Base-by-base conservation (phyloP, 2,113 vertebrate genomes). In the Sorex araneus region DNA sequence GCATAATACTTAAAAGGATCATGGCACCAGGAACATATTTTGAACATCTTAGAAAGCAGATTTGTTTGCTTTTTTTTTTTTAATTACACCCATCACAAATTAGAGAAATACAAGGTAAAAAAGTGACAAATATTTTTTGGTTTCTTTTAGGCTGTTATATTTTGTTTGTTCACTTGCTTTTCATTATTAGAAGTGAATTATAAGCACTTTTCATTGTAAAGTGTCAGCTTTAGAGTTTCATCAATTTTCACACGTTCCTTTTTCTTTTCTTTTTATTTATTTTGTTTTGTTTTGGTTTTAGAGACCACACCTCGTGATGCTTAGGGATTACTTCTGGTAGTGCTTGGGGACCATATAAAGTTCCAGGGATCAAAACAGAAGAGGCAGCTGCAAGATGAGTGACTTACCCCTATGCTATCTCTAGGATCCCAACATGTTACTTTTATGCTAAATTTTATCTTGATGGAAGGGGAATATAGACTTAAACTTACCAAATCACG, bases 391-490 rank as follows among this genome's bases (percentile, higher is more conserved):
- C 13, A 16, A 54, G 54, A 16, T 12, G 15, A 54, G 54, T 19
- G 40, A 40, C 54, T 54, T 54, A 15, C 54, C 18, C 13, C 54
- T 54, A 15, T 19, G 15, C 54, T 19, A 54, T 54, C 54, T 54
- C 54, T 54, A 13, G 15, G 54, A 12, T 19, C 18, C 12, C 12
- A 54, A 54, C 50, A 54, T 54, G 50, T 54, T 54, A 54, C 9
- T 54, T 54, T 64, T 64, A 27, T 64, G 32, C 75, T 85, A 4
- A 85, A 85, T 19, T 60, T 66, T 57, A 32, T 67, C 13, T 28
- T 32, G 80, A 94, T 13, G 16, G 23, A 94, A 91, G 80, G 12
- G 10, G 66, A 60, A 81, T 34, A 71, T 78, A 78, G 28, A 66
- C 54, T 76, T 60, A 4, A 40, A 87, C 54, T 4, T 63, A 81